Evolutionary conservation across 2,888 invertebrate genomes (phyloP), one percentile per base, ranked within the genome.

Genomic region (Lithosia quadra): DNA sequence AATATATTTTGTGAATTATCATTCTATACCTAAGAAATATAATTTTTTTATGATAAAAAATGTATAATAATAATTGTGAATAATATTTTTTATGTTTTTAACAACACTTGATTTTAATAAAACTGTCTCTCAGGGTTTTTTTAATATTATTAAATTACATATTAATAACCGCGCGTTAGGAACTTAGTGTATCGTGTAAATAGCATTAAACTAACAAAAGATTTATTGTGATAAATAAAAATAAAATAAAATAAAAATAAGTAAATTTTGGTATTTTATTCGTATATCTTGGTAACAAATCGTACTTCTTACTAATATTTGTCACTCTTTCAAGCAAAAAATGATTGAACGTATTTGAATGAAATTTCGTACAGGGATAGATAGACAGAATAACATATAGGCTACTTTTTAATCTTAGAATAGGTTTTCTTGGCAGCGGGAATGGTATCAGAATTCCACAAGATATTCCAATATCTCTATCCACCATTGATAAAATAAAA

Each of bases 141-240:
- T 62, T 61, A 53, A 59, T 33, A 43, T 33, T 33, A 33, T 63
- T 63, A 33, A n/a, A 3, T 49, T n/a, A 58, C 11, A 39, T 55
- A 22, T 21, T 39, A 34, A 22, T 57, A 65, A 22, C 43, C 39
- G 2, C 56, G 56, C 15, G 2, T 15, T 71, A 69, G 72, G 68
- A 72, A 71, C 74, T n/a, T 63, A 70, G 73, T 77, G 76, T 67
- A 68, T 72, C 74, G 75, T 81, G 80, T 82, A 83, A 78, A 74
- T 80, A 79, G 73, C 73, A n/a, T 73, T 68, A 36, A 67, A 81
- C 75, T 81, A 80, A 77, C 76, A 70, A 69, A 74, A 82, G 66
- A 76, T 77, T 80, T 67, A 72, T 69, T 82, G 80, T 84, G 72
- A 77, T 79, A 75, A 66, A 58, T 69, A 72, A 76, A 66, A 74